These are phyloP conservation scores for Archocentrus centrarchus DNA, from an alignment of 2,113 vertebrate genomes.

Conservation along the genomic window DNA sequence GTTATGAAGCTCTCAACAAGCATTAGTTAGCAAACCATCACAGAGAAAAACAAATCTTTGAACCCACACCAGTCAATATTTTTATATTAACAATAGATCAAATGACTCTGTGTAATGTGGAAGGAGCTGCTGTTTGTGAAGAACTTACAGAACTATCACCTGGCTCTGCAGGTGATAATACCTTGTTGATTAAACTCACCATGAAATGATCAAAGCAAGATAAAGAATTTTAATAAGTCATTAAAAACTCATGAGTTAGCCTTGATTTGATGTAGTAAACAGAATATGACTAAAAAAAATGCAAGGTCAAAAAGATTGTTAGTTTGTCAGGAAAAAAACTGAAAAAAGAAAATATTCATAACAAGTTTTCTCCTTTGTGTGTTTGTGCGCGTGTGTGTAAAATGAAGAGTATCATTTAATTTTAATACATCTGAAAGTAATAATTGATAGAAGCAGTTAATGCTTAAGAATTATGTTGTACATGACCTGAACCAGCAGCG, in stretches of 20 bases:
- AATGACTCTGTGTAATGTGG: conserved; percentile 6
- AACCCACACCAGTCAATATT: conserved; percentile 24
- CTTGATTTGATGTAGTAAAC: not conserved
- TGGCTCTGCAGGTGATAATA: not conserved
- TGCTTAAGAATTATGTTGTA: not conserved
- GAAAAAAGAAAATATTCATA: not conserved
- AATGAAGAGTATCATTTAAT: not conserved
- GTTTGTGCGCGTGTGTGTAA: not conserved
- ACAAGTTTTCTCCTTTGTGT: not conserved
- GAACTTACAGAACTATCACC: conserved; percentile 1
- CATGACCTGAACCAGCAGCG: not conserved
- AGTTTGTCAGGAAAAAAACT: not conserved
- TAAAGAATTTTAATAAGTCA: not conserved
- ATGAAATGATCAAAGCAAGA: conserved; percentile 9
- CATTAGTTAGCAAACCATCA: conserved; percentile 30
- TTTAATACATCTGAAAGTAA: conserved; percentile 19
- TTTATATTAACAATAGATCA: conserved; percentile 26
- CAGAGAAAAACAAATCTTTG: conserved; percentile 22
- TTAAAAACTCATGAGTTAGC: not conserved
- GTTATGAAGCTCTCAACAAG: not conserved
- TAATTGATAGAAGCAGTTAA: conserved; percentile 12
- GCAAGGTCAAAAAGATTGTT: not conserved
- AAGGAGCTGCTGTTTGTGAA: not conserved
- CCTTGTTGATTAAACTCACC: conserved; percentile 9
- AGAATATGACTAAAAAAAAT: not conserved